These are phyloP conservation scores for Zaprionus camerounensis DNA, from an alignment of 1,140 invertebrate genomes.

Conservation along the genomic window DNA sequence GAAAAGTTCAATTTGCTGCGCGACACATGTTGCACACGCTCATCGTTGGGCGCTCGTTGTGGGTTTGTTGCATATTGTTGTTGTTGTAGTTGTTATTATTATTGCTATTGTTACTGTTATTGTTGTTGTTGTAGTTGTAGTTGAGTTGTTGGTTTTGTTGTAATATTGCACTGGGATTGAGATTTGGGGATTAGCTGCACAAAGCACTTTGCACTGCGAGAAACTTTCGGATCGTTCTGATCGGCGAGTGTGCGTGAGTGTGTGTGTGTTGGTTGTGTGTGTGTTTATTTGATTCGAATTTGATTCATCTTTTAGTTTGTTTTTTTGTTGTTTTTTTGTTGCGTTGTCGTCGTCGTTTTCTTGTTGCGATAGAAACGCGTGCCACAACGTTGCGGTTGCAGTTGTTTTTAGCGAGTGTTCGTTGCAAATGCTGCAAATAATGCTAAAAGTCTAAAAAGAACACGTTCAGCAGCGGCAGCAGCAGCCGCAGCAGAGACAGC, in stretches of 20 bases:
- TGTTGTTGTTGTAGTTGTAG: background rate
- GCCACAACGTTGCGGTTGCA: slow-evolving; percentile 84
- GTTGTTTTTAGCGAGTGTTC: slow-evolving; percentile 84
- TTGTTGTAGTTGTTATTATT: background rate
- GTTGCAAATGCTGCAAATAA: slow-evolving; percentile 84
- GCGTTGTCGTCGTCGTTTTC: slow-evolving; percentile 45
- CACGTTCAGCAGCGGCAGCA: slow-evolving; percentile 74
- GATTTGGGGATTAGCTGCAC: background rate
- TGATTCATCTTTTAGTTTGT: slow-evolving; percentile 8
- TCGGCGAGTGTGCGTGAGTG: background rate
- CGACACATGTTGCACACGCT: slow-evolving; percentile 70
- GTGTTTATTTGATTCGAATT: slow-evolving; percentile 6
- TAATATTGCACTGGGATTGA: slow-evolving; percentile 42
- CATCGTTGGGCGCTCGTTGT: slow-evolving; percentile 53
- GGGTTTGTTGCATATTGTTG: slow-evolving; percentile 32
- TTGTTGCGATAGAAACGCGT: slow-evolving; percentile 80
- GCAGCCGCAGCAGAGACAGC: slow-evolving; percentile 46
- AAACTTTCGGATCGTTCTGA: background rate
- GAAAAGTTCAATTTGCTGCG: slow-evolving; percentile 54
- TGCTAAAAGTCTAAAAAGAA: slow-evolving; percentile 84
- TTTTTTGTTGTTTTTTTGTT: slow-evolving; percentile 31
- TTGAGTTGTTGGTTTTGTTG: background rate
- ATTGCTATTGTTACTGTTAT: slow-evolving; percentile 27
- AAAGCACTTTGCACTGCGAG: slow-evolving; percentile 31
- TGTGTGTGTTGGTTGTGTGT: background rate